These are phyloP conservation scores for Eueremaeus valkanovi DNA, from an alignment of 2,888 invertebrate genomes.

Conservation along the genomic window DNA sequence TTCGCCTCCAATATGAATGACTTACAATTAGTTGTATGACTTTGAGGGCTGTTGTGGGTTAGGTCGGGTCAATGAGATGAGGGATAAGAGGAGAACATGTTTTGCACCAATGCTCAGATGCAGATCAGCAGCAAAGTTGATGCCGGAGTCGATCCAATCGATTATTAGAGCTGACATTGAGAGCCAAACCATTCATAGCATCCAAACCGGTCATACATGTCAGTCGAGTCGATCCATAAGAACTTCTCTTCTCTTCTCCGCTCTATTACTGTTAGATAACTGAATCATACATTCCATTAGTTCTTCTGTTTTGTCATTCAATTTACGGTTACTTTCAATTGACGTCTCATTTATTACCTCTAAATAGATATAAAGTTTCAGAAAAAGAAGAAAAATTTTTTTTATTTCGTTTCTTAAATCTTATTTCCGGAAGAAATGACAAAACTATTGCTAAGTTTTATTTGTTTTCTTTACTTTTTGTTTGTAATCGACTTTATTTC, in stretches of 20 bases:
- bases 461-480: constrained; percentile 1
- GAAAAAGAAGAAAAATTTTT: neutral
- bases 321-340: constrained; percentile 13
- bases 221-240: neutral
- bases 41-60: neutral
- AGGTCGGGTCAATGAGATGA: constrained; percentile 17
- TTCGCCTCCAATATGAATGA: constrained; percentile 6
- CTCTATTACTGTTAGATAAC: neutral
- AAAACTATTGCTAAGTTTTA: neutral
- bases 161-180: neutral
- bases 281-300: constrained; percentile 13
- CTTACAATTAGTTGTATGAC: constrained; percentile 11
- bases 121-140: neutral
- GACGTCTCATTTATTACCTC: neutral
- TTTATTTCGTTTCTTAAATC: neutral
- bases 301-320: neutral
- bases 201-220: constrained; percentile 31
- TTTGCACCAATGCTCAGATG: neutral
- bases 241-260: neutral
- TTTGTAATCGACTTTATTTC: neutral
- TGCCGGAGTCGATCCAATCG: neutral
- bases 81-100: neutral
- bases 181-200: neutral
- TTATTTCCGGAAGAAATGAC: constrained; percentile 7
- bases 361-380: too few species aligned